Evolutionary conservation across 2,888 invertebrate species (phyloP).

Genomic region (Nineta flava): DNA sequence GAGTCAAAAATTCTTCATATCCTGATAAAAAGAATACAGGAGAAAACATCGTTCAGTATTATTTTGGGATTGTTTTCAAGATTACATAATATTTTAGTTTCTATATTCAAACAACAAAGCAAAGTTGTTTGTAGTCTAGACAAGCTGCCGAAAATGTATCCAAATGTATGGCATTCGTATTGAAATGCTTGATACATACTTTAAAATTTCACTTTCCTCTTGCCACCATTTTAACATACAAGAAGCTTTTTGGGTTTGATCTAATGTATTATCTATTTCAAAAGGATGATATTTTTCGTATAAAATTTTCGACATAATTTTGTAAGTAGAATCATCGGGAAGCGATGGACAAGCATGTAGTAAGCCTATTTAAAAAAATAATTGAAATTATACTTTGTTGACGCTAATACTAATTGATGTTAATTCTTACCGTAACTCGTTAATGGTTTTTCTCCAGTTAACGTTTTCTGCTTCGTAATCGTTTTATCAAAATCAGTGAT

Average conservation of each 20-base stretch:
- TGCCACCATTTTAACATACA: constrained; percentile 73
- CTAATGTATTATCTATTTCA: constrained; percentile 62
- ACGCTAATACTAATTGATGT: constrained; percentile 19
- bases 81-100: too few relatives aligned
- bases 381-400: constrained; percentile 5
- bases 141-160: too few relatives aligned
- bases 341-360: constrained; percentile 57
- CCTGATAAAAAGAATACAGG: too few relatives aligned
- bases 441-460: constrained; percentile 49
- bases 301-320: constrained; percentile 40
- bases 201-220: constrained; percentile 41
- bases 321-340: constrained; percentile 44
- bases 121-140: too few relatives aligned
- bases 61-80: too few relatives aligned
- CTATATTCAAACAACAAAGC: too few relatives aligned
- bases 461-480: constrained; percentile 60
- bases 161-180: too few relatives aligned
- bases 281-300: constrained; percentile 65
- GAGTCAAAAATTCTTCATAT: too few relatives aligned
- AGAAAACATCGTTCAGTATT: too few relatives aligned
- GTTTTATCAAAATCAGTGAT: constrained; percentile 87
- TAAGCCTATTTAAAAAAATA: constrained; percentile 37
- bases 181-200: constrained; percentile 23
- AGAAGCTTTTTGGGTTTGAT: constrained; percentile 51
- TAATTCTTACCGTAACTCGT: constrained; percentile 83